Percentiles rank a stretch among this genome's conserved stretches.
Conservation (phyloP, 1,140 invertebrate species). For the Megathymus violae region DNA sequence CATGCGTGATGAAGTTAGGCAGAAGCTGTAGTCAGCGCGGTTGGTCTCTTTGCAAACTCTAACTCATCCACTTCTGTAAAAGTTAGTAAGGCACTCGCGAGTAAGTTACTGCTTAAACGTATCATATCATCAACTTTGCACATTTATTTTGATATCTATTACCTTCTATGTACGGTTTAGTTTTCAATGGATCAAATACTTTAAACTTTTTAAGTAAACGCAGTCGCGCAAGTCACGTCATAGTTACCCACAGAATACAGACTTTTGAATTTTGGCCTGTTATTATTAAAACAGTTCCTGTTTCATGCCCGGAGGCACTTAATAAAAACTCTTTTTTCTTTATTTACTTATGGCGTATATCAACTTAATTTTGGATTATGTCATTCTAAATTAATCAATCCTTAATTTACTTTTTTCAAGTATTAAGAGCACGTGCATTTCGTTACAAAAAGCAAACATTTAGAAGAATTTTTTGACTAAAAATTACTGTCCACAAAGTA, state of each 20-base stretch:
- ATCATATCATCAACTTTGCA: neutral
- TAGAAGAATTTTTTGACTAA: too few species aligned
- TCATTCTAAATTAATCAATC: too few species aligned
- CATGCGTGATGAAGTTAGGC: constrained; percentile 13
- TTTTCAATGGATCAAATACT: neutral
- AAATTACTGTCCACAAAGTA: too few species aligned
- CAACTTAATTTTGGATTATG: too few species aligned
- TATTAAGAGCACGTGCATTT: too few species aligned
- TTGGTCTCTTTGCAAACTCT: constrained; percentile 42
- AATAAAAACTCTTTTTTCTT: too few species aligned
- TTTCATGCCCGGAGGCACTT: too few species aligned
- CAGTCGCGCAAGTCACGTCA: neutral
- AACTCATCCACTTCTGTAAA: constrained; percentile 44
- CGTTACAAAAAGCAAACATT: too few species aligned
- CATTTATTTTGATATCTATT: neutral
- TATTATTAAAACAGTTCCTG: neutral
- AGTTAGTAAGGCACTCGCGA: constrained; percentile 33
- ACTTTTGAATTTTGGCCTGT: neutral
- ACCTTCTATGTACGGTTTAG: neutral
- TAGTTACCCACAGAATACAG: neutral
- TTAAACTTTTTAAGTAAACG: neutral
- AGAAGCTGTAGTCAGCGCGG: constrained; percentile 37
- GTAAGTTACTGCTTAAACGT: neutral
- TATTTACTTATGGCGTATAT: too few species aligned
- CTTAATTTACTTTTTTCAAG: too few species aligned